Conservation (phyloP, 1,140 invertebrate genomes). For the Microplitis mediator region DNA sequence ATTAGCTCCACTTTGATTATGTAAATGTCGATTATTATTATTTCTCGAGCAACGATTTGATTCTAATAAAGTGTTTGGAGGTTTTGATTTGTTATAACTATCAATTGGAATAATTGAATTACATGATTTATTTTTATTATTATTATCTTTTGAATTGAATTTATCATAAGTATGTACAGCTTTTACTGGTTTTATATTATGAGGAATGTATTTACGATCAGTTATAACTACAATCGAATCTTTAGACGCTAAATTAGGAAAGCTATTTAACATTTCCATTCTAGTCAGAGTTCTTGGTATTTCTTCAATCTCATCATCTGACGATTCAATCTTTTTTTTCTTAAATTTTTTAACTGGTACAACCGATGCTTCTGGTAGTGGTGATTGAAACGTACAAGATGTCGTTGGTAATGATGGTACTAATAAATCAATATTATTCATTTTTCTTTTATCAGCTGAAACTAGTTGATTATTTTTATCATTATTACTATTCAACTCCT, state of each 20-base stretch:
- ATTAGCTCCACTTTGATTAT: not conserved
- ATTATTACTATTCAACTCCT: not conserved
- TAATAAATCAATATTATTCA: not conserved
- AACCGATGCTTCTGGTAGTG: too few species aligned
- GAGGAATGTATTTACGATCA: slow-evolving; percentile 47
- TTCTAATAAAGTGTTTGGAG: not conserved
- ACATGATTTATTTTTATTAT: not conserved
- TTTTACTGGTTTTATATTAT: slow-evolving; percentile 46
- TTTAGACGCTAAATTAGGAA: slow-evolving; percentile 51
- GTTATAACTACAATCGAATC: slow-evolving; percentile 38
- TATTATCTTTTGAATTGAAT: not conserved
- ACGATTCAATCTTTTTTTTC: slow-evolving; percentile 43
- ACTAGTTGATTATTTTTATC: not conserved
- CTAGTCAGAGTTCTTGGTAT: slow-evolving; percentile 45
- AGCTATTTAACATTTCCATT: slow-evolving; percentile 52
- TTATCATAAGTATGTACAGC: slow-evolving; percentile 44
- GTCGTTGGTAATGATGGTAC: too few species aligned
- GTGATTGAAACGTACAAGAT: too few species aligned
- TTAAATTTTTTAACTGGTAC: slow-evolving; percentile 1
- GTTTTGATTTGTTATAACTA: not conserved
- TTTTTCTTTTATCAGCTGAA: not conserved
- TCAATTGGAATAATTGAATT: not conserved
- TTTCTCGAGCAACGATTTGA: not conserved
- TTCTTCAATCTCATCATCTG: slow-evolving; percentile 57
- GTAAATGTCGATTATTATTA: not conserved